Conservation (phyloP, 2,888 invertebrate species). For the Linnaemya vulpina region DNA sequence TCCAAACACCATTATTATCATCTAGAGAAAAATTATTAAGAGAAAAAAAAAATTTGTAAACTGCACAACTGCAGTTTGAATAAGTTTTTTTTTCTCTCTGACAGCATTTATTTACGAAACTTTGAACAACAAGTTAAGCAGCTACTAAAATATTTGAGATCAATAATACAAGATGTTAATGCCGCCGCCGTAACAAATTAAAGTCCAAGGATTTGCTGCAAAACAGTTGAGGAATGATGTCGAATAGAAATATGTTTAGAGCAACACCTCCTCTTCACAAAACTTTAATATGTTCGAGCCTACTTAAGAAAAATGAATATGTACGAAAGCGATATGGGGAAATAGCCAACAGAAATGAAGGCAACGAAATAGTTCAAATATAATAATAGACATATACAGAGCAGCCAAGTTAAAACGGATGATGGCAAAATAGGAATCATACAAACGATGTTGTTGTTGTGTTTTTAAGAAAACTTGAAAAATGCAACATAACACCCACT, state of each 20-base stretch:
- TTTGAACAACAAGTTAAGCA: constrained; percentile 54
- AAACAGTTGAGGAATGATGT: not conserved
- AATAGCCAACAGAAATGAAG: constrained; percentile 4
- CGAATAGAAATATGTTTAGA: constrained; percentile 2
- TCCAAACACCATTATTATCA: constrained; percentile 59
- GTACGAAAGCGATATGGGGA: constrained; percentile 5
- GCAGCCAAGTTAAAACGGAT: constrained; percentile 9
- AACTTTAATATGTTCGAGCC: constrained; percentile 67
- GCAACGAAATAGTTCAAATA: constrained; percentile 35
- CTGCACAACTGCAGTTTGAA: constrained; percentile 13
- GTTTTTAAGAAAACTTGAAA: constrained; percentile 16
- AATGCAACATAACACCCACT: constrained; percentile 50
- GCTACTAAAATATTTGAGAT: constrained; percentile 65
- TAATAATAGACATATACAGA: constrained; percentile 68
- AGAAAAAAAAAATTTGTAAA: constrained; percentile 24
- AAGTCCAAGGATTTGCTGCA: constrained; percentile 22
- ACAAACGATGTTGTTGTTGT: constrained; percentile 1
- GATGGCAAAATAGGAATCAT: constrained; percentile 3
- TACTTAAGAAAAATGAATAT: constrained; percentile 60
- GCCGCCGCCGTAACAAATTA: constrained; percentile 66
- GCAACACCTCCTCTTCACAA: constrained; percentile 33
- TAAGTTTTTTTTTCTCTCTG: not conserved
- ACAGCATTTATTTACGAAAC: constrained; percentile 36
- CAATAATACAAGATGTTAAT: constrained; percentile 61
- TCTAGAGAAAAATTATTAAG: constrained; percentile 15